Evolutionary conservation across 2,888 invertebrate genomes (phyloP).

Genomic region (Eledona agricola): DNA sequence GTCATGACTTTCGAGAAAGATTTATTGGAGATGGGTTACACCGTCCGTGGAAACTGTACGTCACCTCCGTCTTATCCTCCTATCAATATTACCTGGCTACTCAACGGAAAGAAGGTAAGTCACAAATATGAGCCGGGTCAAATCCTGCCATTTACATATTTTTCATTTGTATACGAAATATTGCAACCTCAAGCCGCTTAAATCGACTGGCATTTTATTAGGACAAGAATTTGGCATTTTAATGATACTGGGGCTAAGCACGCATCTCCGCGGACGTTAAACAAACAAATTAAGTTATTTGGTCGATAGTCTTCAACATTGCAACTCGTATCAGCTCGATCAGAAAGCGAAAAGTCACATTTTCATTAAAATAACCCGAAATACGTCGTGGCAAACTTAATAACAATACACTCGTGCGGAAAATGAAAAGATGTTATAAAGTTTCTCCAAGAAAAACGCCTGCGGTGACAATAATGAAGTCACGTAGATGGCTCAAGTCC

Average conservation of each 20-base stretch:
- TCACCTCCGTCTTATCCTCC: constrained; percentile 74
- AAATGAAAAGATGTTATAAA: constrained; percentile 40
- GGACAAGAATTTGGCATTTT: constrained; percentile 4
- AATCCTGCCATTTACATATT: no score
- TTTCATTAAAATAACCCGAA: no score
- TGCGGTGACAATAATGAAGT: constrained; percentile 45
- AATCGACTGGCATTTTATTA: constrained; percentile 23
- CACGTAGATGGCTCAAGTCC: constrained; percentile 41
- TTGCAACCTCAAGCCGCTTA: background rate
- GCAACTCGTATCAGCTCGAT: no score
- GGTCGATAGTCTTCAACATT: no score
- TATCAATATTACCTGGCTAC: constrained; percentile 75
- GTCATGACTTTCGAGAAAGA: constrained; percentile 73
- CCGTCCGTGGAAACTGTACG: constrained; percentile 73
- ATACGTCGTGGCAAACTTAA: no score
- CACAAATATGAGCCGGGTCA: no score
- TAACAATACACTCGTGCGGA: constrained; percentile 17
- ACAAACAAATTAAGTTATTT: constrained; percentile 35
- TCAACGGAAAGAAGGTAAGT: constrained; percentile 71
- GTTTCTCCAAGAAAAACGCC: constrained; percentile 37
- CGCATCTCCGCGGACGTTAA: constrained; percentile 21
- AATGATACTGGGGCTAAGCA: constrained; percentile 12
- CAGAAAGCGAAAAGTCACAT: no score
- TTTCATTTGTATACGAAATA: no score
- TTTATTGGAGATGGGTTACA: constrained; percentile 75